Percentiles rank a stretch among this genome's conserved stretches.
Conservation (phyloP, 2,888 invertebrate species). For the Ectobius pallidus region DNA sequence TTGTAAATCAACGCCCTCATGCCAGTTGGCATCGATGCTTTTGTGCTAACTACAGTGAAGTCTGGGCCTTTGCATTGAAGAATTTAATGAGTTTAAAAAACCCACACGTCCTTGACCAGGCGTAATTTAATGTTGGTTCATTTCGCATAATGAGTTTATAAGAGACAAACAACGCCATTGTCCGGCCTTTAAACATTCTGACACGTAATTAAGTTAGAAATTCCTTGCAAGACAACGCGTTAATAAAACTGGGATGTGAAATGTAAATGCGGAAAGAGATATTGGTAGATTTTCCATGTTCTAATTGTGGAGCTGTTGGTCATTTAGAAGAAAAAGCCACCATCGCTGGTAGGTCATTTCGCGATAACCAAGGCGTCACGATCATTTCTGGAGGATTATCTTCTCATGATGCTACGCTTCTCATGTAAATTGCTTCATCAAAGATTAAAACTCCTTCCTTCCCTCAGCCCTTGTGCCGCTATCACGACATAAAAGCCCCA, state of each 20-base stretch:
- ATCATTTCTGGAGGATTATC: slow-evolving; percentile 13
- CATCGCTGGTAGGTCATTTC: background rate
- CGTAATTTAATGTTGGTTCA: too few species aligned
- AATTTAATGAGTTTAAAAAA: too few species aligned
- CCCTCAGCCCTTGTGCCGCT: background rate
- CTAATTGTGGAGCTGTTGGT: background rate
- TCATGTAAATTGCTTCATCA: slow-evolving; percentile 35
- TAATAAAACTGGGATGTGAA: slow-evolving; percentile 4
- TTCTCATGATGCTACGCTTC: slow-evolving; percentile 8
- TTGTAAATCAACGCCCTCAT: too few species aligned
- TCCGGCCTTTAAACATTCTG: background rate
- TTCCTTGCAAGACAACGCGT: background rate
- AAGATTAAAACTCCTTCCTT: background rate
- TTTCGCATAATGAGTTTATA: too few species aligned
- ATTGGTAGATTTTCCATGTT: slow-evolving; percentile 23
- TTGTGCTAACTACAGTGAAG: too few species aligned
- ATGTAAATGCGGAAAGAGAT: slow-evolving; percentile 2
- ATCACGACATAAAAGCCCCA: background rate
- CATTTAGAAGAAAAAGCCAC: background rate
- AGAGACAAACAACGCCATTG: background rate
- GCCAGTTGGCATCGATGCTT: too few species aligned
- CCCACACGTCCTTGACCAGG: too few species aligned
- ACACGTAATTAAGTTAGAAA: slow-evolving; percentile 23
- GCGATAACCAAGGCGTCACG: background rate
- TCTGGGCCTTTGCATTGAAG: too few species aligned